Conservation (phyloP, 2,797 vertebrate genomes). For the Gouania willdenowi region DNA sequence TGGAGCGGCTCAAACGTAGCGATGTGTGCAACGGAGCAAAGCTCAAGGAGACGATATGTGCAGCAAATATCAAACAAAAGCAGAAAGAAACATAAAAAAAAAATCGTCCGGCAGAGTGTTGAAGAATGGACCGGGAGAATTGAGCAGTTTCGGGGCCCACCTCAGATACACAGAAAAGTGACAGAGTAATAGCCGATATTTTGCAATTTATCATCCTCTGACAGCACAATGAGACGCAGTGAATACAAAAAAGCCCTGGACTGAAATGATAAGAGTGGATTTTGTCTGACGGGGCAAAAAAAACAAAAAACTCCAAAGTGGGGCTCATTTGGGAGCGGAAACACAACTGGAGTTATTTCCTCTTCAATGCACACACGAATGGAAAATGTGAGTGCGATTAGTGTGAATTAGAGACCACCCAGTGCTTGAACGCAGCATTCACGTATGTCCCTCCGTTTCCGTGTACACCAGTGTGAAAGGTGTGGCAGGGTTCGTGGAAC, state of each 20-base stretch:
- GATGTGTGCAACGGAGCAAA: constrained; percentile 4
- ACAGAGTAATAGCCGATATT: constrained; percentile 38
- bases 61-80: constrained; percentile 10
- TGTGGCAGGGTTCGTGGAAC: constrained; percentile 4
- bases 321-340: constrained; percentile 20
- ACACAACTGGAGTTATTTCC: constrained; percentile 15
- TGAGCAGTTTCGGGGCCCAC: constrained; percentile 9
- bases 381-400: constrained; percentile 21
- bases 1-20: constrained; percentile 8
- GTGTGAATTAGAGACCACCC: constrained; percentile 29
- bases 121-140: constrained; percentile 11
- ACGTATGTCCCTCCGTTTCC: constrained; percentile 15
- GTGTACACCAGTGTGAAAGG: constrained; percentile 10
- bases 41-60: constrained; percentile 1
- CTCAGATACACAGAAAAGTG: constrained; percentile 40
- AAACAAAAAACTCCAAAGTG: constrained; percentile 20
- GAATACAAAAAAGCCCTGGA: constrained; percentile 28
- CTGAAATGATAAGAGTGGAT: constrained; percentile 28
- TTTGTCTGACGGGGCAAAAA: constrained; percentile 12
- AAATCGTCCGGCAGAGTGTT: constrained; percentile 10
- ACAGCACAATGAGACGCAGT: constrained; percentile 20
- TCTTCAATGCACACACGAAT: constrained; percentile 25
- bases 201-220: constrained; percentile 40
- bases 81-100: constrained; percentile 6
- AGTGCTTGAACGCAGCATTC: constrained; percentile 6